Evolutionary conservation across 2,888 invertebrate species (phyloP), one percentile per base, ranked within the genome.

Genomic region (Hedya salicella): DNA sequence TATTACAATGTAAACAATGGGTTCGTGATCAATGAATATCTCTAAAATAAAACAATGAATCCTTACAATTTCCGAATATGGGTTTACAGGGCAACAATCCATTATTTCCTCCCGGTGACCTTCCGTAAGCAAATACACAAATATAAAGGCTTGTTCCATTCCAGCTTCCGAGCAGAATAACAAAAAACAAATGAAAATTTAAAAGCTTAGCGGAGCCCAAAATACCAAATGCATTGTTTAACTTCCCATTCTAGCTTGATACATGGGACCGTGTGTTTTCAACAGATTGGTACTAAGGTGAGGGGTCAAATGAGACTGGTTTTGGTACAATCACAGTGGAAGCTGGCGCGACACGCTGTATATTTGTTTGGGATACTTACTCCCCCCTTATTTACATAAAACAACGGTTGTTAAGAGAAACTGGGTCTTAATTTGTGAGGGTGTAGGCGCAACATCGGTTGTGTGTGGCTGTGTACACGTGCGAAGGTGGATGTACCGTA

Each of bases 281-380:
- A 62, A 66, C 61, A 54, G 52, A 32, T 68, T 69, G 62, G 63
- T 63, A 13, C 69, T 62, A 68, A 70, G 71, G 69, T 69, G 70
- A 66, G 70, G 72, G 78, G 75, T 72, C 83, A 79, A 75, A 77
- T 80, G 78, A 81, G 71, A 77, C 70, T 78, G 81, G 86, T 70
- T 73, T 73, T 67, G 69, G 76, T 74, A 78, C 77, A 78, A 81
- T 84, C 79, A 78, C 81, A 78, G 79, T 76, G 72, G 77, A 73
- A 74, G 85, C 86, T 83, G 77, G 85, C 78, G 81, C 81, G 83
- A 86, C 88, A 86, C 83, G 81, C 84, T 78, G 86, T 86, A 81
- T 88, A 86, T 91, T 91, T 91, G 79, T 86, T 90, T 89, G 90
- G 90, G 91, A 87, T 86, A 82, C 85, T 36, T 60, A 54, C 39